Evolutionary conservation across 2,888 invertebrate species (phyloP).

Genomic region (Hypolimnas misippus): DNA sequence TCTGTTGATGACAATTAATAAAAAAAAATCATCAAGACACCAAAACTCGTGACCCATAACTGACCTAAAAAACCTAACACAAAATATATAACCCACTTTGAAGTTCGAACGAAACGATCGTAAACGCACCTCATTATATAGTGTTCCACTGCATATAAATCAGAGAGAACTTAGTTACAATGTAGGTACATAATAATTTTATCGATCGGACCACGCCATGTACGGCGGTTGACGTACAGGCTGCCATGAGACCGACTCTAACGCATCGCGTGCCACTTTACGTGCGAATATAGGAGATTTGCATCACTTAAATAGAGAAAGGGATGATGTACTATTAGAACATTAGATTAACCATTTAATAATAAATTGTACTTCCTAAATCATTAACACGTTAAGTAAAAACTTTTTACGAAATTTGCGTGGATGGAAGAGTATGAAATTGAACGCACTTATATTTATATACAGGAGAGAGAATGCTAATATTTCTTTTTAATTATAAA

Average conservation of each 20-base stretch:
- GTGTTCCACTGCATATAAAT: slow-evolving; percentile 27
- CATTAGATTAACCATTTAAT: too few species aligned
- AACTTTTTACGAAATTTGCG: too few species aligned
- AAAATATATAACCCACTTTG: slow-evolving; percentile 17
- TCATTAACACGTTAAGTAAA: too few species aligned
- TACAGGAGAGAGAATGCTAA: too few species aligned
- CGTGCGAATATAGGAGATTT: slow-evolving; percentile 40
- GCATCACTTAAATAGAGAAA: slow-evolving; percentile 42
- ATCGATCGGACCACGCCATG: slow-evolving; percentile 40
- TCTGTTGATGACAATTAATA: too few species aligned
- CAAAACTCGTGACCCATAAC: too few species aligned
- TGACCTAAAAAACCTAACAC: too few species aligned
- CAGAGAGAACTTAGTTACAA: slow-evolving; percentile 27
- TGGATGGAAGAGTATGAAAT: too few species aligned
- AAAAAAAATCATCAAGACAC: too few species aligned
- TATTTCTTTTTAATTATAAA: too few species aligned
- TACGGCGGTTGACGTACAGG: slow-evolving; percentile 44
- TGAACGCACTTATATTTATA: too few species aligned
- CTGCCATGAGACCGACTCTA: slow-evolving; percentile 26
- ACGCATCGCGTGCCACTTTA: slow-evolving; percentile 36
- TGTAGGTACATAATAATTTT: slow-evolving; percentile 38
- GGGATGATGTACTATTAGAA: slow-evolving; percentile 12
- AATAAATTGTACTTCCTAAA: too few species aligned
- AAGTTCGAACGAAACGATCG: slow-evolving; percentile 11
- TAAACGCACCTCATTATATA: slow-evolving; percentile 28